Evolutionary conservation across 2,888 invertebrate genomes (phyloP).

Genomic region (Bugula neritina): DNA sequence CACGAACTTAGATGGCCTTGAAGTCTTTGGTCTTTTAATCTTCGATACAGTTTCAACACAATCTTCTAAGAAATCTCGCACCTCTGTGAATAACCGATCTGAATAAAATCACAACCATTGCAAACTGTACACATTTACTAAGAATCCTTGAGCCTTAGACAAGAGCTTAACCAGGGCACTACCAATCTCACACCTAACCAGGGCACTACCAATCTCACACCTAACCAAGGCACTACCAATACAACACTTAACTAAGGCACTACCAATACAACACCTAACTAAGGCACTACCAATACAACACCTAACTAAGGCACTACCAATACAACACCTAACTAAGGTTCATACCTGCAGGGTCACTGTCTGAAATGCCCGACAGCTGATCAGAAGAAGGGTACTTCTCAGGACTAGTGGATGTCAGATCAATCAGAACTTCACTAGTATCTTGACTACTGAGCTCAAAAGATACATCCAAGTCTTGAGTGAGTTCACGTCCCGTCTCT

Average conservation of each 20-base stretch:
- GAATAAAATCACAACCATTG: background rate
- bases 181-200: no score
- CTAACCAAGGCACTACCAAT: no score
- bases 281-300: no score
- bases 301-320: no score
- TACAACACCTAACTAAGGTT: no score
- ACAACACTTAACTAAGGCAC: no score
- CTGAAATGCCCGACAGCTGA: background rate
- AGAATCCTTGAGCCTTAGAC: no score
- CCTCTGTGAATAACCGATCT: conserved; percentile 13
- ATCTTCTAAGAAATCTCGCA: background rate
- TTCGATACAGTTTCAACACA: background rate
- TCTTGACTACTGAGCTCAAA: background rate
- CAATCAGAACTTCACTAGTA: background rate
- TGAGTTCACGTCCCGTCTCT: background rate
- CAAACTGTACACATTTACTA: no score
- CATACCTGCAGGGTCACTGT: conserved; percentile 4
- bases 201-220: no score
- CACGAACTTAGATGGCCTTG: background rate
- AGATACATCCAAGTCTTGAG: background rate
- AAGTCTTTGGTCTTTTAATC: background rate
- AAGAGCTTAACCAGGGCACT: no score
- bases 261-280: no score
- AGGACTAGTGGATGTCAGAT: background rate
- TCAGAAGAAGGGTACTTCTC: background rate